A percentile compares a stretch with the other conserved stretches of the same genome.
Conservation (phyloP, 2,113 vertebrate genomes). For the Oreocharis arfaki region DNA sequence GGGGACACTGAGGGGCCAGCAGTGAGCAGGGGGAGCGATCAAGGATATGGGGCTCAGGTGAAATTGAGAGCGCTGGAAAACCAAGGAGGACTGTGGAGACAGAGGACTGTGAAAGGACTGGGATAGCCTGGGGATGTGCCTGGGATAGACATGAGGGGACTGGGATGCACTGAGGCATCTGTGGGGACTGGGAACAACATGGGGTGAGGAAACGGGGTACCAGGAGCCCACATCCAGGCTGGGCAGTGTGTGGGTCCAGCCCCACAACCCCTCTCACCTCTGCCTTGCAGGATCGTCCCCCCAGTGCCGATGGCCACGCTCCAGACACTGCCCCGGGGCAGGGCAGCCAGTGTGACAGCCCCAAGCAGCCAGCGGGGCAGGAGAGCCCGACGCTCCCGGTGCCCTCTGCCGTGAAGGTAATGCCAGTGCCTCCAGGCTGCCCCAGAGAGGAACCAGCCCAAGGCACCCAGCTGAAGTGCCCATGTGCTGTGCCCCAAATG, state of each 20-base stretch:
- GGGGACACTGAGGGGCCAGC: not conserved
- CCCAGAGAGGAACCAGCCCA: rapidly evolving
- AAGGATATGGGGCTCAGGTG: not conserved
- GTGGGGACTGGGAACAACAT: no score
- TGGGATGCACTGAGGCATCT: not conserved
- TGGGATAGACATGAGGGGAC: not conserved
- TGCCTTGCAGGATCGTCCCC: slow-evolving; percentile 67
- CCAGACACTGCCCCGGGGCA: slow-evolving; percentile 7
- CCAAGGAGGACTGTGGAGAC: not conserved
- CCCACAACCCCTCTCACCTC: not conserved
- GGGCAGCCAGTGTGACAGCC: slow-evolving; percentile 70
- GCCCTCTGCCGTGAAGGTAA: slow-evolving; percentile 87
- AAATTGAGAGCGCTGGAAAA: not conserved
- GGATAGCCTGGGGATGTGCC: not conserved
- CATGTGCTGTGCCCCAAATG: rapidly evolving
- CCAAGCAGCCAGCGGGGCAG: slow-evolving; percentile 69
- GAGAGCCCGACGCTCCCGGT: slow-evolving; percentile 65
- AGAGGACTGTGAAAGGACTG: not conserved
- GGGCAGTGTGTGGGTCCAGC: not conserved
- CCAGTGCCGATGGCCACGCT: slow-evolving; percentile 66
- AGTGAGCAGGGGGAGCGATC: not conserved
- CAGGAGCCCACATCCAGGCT: not conserved
- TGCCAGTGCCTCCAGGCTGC: not conserved
- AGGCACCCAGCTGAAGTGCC: not conserved
- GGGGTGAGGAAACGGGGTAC: no score